Base-by-base conservation (phyloP, 2,888 invertebrate species). In the Anthrax anthrax region DNA sequence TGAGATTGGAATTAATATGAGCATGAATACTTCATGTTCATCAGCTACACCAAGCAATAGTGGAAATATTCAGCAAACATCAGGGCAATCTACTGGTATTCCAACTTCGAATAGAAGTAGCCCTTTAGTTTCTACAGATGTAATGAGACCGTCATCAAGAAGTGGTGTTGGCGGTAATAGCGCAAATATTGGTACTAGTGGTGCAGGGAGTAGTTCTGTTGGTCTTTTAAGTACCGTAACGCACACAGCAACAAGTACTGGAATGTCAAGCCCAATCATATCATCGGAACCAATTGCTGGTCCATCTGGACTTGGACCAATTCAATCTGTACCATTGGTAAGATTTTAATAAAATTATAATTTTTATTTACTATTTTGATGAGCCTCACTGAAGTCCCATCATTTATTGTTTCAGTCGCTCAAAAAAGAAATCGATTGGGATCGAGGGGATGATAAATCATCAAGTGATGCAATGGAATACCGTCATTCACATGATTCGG, bases 381-480 rank as follows among this genome's bases (percentile, higher is more conserved):
- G 12, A 12, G 12, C 9, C 16, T 16, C 6, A 37, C 37, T 3
- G 16, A n/a, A 37, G 13, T 17, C 3, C 17, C 46, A 50, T 47
- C 46, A 50, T 48, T 50, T 55, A 48, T 48, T 52, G 16, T 55
- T 56, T 46, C 75, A 89, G 89, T 88, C 87, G 55, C 71, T 89
- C 61, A 89, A 89, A 68, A 89, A 89, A 72, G 88, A 89, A 75
- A 79, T 84, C 59, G 88, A 87, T 64, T 88, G 85, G 83, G 83
- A 84, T 60, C 72, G 82, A 62, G 77, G 78, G 59, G 88, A 87
- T 58, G 86, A 87, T 47, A 85, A 84, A 67, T 77, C 76, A 60
- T 77, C 78, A 58, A 84, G 79, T 52, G 86, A 86, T 68, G 77
- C 81, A 55, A 74, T 80, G 46, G 87, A 88, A 55, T 87, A 84